Evolutionary conservation across 2,888 invertebrate species (phyloP), one percentile per base, ranked within the genome.

Genomic region (Coenonympha arcania): DNA sequence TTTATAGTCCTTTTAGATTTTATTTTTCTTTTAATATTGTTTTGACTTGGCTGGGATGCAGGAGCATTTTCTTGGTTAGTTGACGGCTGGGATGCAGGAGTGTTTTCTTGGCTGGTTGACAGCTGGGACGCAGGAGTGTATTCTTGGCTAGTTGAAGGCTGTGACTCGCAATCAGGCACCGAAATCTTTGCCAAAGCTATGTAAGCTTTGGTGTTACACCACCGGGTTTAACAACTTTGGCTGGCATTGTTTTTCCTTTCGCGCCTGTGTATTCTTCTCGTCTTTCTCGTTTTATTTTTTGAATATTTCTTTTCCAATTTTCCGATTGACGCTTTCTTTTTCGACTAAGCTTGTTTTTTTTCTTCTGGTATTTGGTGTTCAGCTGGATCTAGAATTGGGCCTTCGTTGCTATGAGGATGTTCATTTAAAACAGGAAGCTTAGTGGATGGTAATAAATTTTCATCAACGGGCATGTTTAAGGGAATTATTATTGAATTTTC

Each of bases 1-100:
- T 44, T 50, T 44, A 44, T 50, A 44, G 33, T 30, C 50, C 50
- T 50, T 45, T 44, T 45, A 50, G 31, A 44, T 44, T 28, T 44
- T 44, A 30, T 50, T 44, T 44, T 50, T 44, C 50, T 36, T 50
- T 37, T 50, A 50, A 36, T 50, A 26, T 26, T 26, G 26, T 26
- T 26, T 26, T 26, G 26, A 26, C n/a, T 26, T 26, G 26, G 26
- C 26, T 26, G 26, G 26, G 26, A 26, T 26, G 26, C 26, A 26
- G 26, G n/a, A 26, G 26, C 26, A 26, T 26, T 26, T 26, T 26
- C 26, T 26, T 26, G 26, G 26, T n/a, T 26, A 26, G 26, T 26
- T 26, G 26, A 26, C 26, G 26, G 26, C 26, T 26, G 26, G 26
- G 26, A 26, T 50, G 37, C 37, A 37, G 37, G 19, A 37, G 37